Evolutionary conservation across 2,113 vertebrate species (phyloP).

Genomic region (Caloenas nicobarica): DNA sequence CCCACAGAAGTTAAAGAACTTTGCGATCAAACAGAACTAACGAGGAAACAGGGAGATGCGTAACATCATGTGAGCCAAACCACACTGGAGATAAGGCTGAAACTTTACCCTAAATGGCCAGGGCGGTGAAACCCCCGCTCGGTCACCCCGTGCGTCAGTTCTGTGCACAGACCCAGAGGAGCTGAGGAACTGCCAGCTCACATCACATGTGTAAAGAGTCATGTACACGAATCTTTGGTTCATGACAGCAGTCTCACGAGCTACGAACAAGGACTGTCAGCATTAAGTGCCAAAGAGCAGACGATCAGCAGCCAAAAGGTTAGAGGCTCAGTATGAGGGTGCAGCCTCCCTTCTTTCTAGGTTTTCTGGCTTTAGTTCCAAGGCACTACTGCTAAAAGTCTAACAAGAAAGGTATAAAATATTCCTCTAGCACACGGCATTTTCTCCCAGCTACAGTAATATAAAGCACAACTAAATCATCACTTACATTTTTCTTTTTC

Average conservation of each 20-base stretch:
- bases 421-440: background rate
- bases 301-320: background rate
- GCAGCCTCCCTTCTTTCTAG: background rate
- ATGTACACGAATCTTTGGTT: background rate
- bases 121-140: background rate
- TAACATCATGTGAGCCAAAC: background rate
- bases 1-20: constrained; percentile 11
- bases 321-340: background rate
- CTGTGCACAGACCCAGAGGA: too few relatives aligned
- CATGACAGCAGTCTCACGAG: background rate
- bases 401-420: background rate
- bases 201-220: fast-evolving
- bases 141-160: too few relatives aligned
- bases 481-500: background rate
- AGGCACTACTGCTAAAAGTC: background rate
- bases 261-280: fast-evolving
- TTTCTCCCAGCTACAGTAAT: background rate
- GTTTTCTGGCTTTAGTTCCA: background rate
- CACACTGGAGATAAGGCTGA: background rate
- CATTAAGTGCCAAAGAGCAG: background rate
- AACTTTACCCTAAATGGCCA: constrained; percentile 59
- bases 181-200: background rate
- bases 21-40: constrained; percentile 40
- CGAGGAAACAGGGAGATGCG: background rate
- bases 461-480: background rate